Base-by-base conservation (phyloP, 2,888 invertebrate species). In the Chromoteleia sp. region DNA sequence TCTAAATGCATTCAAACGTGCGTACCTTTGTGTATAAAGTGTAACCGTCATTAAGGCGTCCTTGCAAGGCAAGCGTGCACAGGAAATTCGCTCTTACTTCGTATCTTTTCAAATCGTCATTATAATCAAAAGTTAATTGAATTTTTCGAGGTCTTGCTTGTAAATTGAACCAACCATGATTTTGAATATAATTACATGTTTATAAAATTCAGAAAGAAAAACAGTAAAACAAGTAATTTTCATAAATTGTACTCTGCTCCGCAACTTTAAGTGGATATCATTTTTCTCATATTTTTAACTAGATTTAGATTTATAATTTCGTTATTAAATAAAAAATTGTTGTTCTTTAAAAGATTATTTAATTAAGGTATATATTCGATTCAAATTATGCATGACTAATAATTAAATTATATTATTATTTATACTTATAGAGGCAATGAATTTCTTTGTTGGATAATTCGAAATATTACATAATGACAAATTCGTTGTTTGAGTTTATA, bases 11-110 rank as follows among this genome's bases (percentile, higher is more conserved):
- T 61, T 67, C 73, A 63, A 73, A 81, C 63, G 65, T 77, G 59
- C 71, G 81, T 76, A 76, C 76, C 59, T 54, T 48, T 15, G 67
- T 67, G 81, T 36, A 59, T 61, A 54, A 36, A 52, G 76, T 67
- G 76, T 81, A 67, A 56, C 59, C 8, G 17, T 71, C 73, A 63
- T 77, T 77, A 73, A 73, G 74, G 77, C 68, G 81, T 63, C 68
- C 81, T 77, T 77, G 74, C 68, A 17, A 67, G 25, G 29, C 58
- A 67, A 65, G 12, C 15, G 50, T 30, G 33, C 7, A 19, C 70
- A 71, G 43, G 45, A 76, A 56, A 81, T 71, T 81, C 33, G 71
- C 43, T 81, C 63, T 59, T 68, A 21, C 45, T 54, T 56, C 43
- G 67, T 63, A 50, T 54, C 48, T 29, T 50, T 25, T 63, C 41